These are phyloP conservation scores for Sebastes miniatus DNA, from an alignment of 2,797 vertebrate species.

Conservation along the genomic window DNA sequence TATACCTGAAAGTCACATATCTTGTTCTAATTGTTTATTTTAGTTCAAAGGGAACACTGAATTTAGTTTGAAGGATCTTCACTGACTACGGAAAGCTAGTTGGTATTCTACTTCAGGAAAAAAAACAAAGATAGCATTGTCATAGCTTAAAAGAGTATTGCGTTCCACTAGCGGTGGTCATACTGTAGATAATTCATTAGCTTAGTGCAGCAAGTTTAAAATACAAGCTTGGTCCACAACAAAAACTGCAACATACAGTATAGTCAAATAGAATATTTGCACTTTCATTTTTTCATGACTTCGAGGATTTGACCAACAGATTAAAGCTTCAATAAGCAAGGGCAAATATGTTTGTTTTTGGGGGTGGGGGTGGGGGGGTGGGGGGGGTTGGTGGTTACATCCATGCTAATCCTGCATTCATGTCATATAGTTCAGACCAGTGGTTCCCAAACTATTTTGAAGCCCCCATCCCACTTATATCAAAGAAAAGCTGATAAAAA, in stretches of 20 bases:
- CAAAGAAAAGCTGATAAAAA: too few species aligned
- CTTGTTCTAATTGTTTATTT: not conserved
- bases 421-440: not conserved
- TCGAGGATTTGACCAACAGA: not conserved
- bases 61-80: not conserved
- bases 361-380: too few species aligned
- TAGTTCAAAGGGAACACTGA: not conserved
- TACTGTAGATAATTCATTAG: not conserved
- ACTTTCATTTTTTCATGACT: not conserved
- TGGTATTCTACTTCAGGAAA: not conserved
- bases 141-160: not conserved
- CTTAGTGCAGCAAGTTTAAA: not conserved
- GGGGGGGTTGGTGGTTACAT: not conserved
- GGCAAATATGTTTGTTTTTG: rapidly evolving
- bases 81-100: too few species aligned
- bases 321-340: not conserved
- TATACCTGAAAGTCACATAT: not conserved
- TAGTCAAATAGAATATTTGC: not conserved
- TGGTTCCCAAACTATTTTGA: too few species aligned
- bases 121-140: not conserved
- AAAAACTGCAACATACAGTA: not conserved
- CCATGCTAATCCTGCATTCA: not conserved
- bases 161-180: not conserved
- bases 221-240: not conserved
- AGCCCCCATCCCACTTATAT: too few species aligned